Evolutionary conservation across 2,888 invertebrate species (phyloP), one percentile per base, ranked within the genome.

Genomic region (Drosophila picticornis): DNA sequence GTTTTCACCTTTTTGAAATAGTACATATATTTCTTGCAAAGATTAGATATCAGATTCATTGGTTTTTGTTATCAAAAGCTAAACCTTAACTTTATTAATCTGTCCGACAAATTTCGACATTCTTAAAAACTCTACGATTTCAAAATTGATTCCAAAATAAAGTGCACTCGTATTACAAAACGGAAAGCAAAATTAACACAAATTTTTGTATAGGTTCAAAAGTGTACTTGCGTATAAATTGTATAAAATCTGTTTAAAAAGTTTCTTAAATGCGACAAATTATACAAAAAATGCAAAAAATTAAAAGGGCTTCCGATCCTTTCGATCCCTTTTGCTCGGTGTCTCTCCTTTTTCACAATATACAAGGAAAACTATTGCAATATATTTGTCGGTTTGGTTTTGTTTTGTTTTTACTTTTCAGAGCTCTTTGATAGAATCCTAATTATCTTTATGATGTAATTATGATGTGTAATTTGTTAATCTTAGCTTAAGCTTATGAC

Each of bases 401-500:
- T 66, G 53, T 57, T 36, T 63, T 65, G 57, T 57, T 66, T 59
- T 57, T 65, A 57, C 74, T 74, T 69, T 75, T 27, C 25, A 27
- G 75, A 62, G 64, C 63, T 69, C 51, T 72, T 80, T 73, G 71
- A 73, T 75, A 66, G 76, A 76, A 70, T 85, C 80, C 73, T 88
- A 81, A 79, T 59, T 77, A 66, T 52, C 36, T 25, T 55, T 68
- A 80, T 59, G 50, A 71, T 40, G 70, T 72, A 70, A 60, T 56
- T 74, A 71, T 76, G 56, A 71, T 73, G 51, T 69, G 53, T 70
- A 69, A 53, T 61, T 50, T 65, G 48, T 81, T 79, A 78, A 77
- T 81, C 84, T 89, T 82, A 87, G 65, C 76, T 84, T 89, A 81
- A 79, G 77, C 83, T 62, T 79, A 79, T 81, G 83, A 83, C 77